Conservation (phyloP, 2,113 vertebrate genomes). For the Sterrhoptilus dennistouni region DNA sequence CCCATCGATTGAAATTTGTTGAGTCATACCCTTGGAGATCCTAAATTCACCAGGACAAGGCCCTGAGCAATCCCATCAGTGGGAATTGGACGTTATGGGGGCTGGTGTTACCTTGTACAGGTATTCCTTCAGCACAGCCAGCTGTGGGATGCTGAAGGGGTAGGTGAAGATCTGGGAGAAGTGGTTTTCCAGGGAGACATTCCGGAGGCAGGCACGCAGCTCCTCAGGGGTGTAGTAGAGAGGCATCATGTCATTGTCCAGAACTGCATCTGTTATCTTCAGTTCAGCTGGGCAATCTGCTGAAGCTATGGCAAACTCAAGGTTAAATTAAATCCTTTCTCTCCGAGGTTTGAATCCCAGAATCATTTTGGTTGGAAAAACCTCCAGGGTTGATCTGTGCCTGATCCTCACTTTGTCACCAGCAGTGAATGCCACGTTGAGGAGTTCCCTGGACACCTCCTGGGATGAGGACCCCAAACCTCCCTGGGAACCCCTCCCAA, state of each 20-base stretch:
- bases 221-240: background rate
- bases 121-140: conserved; percentile 41
- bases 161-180: background rate
- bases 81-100: background rate
- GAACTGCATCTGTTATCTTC: background rate
- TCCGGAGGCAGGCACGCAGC: conserved; percentile 55
- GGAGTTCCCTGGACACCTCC: background rate
- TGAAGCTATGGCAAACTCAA: background rate
- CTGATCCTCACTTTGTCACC: rapidly evolving
- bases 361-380: background rate
- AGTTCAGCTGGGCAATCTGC: background rate
- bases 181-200: background rate
- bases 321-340: background rate
- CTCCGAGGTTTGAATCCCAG: background rate
- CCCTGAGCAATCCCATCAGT: too few relatives aligned
- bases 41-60: too few relatives aligned
- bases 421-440: rapidly evolving
- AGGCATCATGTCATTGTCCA: background rate
- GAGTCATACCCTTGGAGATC: too few relatives aligned
- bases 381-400: too few relatives aligned
- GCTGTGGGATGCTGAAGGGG: conserved; percentile 61
- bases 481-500: background rate
- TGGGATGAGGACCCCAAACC: background rate
- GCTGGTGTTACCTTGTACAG: conserved; percentile 58
- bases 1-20: too few relatives aligned